Conservation (phyloP, 1,140 invertebrate species). For the Hylaeus anthracinus region DNA sequence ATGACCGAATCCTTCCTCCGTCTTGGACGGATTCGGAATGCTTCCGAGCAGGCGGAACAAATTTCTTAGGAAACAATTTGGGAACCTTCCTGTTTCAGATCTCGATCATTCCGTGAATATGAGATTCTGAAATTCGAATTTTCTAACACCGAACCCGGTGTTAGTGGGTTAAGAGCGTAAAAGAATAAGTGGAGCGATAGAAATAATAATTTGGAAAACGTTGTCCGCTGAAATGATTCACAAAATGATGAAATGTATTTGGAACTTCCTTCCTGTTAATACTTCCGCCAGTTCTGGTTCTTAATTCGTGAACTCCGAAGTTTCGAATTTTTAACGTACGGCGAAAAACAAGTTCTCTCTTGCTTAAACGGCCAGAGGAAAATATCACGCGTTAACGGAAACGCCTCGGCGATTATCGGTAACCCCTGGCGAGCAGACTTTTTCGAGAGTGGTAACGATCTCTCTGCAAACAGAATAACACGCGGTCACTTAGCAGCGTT, state of each 20-base stretch:
- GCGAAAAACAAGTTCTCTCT: slow-evolving; percentile 33
- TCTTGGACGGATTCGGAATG: too few relatives aligned
- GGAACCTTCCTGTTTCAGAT: too few relatives aligned
- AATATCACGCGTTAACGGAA: slow-evolving; percentile 52
- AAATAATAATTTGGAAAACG: too few relatives aligned
- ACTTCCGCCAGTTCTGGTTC: neutral
- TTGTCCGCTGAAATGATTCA: too few relatives aligned
- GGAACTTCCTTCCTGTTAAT: too few relatives aligned
- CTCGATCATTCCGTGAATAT: too few relatives aligned
- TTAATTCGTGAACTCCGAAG: slow-evolving; percentile 19
- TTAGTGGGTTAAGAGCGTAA: too few relatives aligned
- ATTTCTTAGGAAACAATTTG: too few relatives aligned
- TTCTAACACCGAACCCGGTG: too few relatives aligned
- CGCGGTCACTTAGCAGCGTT: slow-evolving; percentile 57
- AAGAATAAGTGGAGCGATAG: too few relatives aligned
- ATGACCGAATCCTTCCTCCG: neutral
- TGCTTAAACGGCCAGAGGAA: slow-evolving; percentile 28
- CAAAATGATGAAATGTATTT: neutral
- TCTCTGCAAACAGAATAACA: slow-evolving; percentile 61
- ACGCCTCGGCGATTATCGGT: slow-evolving; percentile 35
- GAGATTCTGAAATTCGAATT: too few relatives aligned
- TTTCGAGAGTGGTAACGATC: slow-evolving; percentile 44
- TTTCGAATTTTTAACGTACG: neutral
- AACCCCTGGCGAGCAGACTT: slow-evolving; percentile 43
- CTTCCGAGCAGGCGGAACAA: too few relatives aligned